Percentiles rank a stretch among this genome's conserved stretches.
Evolutionary conservation across 2,113 vertebrate genomes (phyloP).

Genomic region (Gnathonemus longibarbis): DNA sequence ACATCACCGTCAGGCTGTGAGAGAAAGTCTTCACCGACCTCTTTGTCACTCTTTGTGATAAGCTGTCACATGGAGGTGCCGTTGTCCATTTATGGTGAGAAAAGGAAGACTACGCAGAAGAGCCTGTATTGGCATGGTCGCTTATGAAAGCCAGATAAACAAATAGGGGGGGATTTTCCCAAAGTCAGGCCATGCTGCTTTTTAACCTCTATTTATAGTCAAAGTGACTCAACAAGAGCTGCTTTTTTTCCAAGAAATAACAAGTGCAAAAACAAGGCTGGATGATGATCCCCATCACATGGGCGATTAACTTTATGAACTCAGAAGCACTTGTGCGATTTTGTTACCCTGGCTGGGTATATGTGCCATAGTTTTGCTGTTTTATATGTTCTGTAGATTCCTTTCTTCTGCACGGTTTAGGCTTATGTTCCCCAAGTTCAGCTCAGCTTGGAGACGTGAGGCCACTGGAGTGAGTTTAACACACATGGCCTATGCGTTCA

Average conservation of each 20-base stretch:
- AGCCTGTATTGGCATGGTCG: neutral
- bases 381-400: neutral
- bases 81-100: constrained; percentile 18
- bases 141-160: neutral
- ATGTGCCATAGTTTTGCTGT: neutral
- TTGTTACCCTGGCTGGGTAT: neutral
- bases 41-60: neutral
- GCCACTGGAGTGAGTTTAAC: neutral
- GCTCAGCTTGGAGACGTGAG: neutral
- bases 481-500: neutral
- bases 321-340: neutral
- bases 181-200: neutral
- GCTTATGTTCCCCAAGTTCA: neutral
- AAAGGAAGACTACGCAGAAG: neutral
- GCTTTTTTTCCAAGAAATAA: constrained; percentile 10
- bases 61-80: neutral
- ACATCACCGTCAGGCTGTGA: neutral
- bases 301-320: neutral
- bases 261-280: constrained; percentile 2
- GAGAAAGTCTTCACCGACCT: neutral
- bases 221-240: constrained; percentile 5
- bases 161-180: constrained; percentile 17
- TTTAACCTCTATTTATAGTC: constrained; percentile 10
- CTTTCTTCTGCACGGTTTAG: neutral
- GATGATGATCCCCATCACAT: neutral